Evolutionary conservation across 1,140 invertebrate genomes (phyloP).

Genomic region (Drosophila ogumai): DNA sequence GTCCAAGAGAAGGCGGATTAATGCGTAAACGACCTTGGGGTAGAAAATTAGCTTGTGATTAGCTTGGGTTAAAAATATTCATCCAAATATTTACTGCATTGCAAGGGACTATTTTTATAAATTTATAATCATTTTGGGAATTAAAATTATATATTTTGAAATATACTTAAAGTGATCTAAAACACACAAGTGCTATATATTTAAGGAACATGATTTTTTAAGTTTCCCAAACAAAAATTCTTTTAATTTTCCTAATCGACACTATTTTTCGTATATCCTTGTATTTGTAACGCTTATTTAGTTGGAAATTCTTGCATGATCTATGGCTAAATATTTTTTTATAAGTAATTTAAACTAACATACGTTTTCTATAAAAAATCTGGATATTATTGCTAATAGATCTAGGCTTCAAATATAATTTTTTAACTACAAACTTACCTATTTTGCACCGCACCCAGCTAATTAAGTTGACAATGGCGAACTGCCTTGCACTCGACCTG

Average conservation of each 20-base stretch:
- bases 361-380: not conserved
- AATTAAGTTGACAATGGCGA: conserved; percentile 6
- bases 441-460: conserved; percentile 10
- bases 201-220: not conserved
- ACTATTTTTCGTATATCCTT: not conserved
- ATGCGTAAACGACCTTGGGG: conserved; percentile 22
- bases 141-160: not conserved
- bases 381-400: not conserved
- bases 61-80: conserved; percentile 3
- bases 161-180: not conserved
- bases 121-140: too few species aligned
- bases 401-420: not conserved
- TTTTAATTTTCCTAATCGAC: not conserved
- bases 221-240: too few species aligned
- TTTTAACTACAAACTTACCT: too few species aligned
- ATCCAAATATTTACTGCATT: not conserved
- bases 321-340: not conserved
- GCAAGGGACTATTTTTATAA: not conserved
- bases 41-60: conserved; percentile 10
- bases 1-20: conserved; percentile 13
- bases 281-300: not conserved
- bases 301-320: not conserved
- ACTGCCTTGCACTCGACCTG: conserved; percentile 8
- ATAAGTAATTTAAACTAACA: not conserved
- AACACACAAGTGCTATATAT: not conserved